A percentile compares a stretch with the other conserved stretches of the same genome.
Evolutionary conservation across 2,888 invertebrate genomes (phyloP).

Genomic region (Nebria salina): DNA sequence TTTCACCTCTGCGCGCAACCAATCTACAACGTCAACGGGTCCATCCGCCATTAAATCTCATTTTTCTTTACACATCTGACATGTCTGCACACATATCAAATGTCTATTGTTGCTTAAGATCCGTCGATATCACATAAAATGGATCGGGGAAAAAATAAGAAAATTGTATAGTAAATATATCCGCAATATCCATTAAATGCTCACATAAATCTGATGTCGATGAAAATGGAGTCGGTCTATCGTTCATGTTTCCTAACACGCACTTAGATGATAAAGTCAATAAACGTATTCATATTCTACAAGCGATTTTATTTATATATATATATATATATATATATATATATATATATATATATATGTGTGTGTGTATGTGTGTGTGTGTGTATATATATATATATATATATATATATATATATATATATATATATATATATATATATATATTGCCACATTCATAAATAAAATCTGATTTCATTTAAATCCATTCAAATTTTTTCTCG

Average conservation of each 20-base stretch:
- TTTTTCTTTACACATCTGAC: constrained; percentile 43
- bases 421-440: too few relatives aligned
- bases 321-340: too few relatives aligned
- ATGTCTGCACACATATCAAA: constrained; percentile 36
- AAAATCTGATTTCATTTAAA: not conserved
- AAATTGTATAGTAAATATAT: not conserved
- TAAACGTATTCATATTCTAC: too few relatives aligned
- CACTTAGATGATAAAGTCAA: too few relatives aligned
- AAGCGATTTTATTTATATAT: too few relatives aligned
- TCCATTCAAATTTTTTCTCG: not conserved
- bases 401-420: too few relatives aligned
- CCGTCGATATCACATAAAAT: not conserved
- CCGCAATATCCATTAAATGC: not conserved
- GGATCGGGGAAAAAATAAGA: not conserved
- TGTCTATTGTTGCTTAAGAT: constrained; percentile 28
- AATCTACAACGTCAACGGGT: constrained; percentile 47
- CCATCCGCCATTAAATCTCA: constrained; percentile 28
- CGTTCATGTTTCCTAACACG: not conserved
- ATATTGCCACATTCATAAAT: not conserved
- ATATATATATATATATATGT: too few relatives aligned
- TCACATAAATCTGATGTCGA: not conserved
- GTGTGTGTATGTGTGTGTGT: too few relatives aligned
- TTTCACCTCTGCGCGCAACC: constrained; percentile 41
- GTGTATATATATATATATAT: too few relatives aligned
- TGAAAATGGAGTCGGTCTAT: not conserved